Evolutionary conservation across 2,888 invertebrate genomes (phyloP).

Genomic region (Phengaris arion): DNA sequence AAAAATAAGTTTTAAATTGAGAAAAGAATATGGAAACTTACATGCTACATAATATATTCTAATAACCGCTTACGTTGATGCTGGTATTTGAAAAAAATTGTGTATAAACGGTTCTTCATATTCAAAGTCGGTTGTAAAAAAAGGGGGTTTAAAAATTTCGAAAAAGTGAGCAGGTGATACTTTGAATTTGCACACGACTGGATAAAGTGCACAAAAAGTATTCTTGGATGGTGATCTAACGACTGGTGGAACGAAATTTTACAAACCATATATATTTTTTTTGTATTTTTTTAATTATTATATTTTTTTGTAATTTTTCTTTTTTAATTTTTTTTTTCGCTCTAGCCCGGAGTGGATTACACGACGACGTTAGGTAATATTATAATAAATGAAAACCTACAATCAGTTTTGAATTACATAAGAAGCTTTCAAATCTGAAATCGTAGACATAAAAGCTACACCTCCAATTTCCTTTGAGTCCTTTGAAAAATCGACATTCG

Average conservation of each 20-base stretch:
- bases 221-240: constrained; percentile 22
- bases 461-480: constrained; percentile 45
- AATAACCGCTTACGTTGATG: constrained; percentile 9
- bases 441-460: constrained; percentile 50
- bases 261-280: constrained; percentile 49
- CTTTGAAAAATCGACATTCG: constrained; percentile 8
- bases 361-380: constrained; percentile 67
- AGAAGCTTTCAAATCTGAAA: constrained; percentile 57
- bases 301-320: constrained; percentile 47
- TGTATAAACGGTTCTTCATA: constrained; percentile 14
- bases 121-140: constrained; percentile 12
- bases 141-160: constrained; percentile 27
- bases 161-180: constrained; percentile 26
- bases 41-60: constrained; percentile 1
- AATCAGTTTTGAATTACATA: constrained; percentile 52
- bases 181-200: constrained; percentile 21
- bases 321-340: constrained; percentile 52
- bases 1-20: constrained; percentile 10
- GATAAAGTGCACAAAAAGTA: constrained; percentile 20
- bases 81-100: constrained; percentile 5
- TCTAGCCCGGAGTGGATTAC: constrained; percentile 71
- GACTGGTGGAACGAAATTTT: constrained; percentile 42
- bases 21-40: constrained; percentile 20
- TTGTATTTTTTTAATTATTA: constrained; percentile 42
- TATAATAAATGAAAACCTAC: constrained; percentile 55